phyloP scores from a whole-genome alignment of 2,888 invertebrate species.

The Drosophila fungiperda region DNA sequence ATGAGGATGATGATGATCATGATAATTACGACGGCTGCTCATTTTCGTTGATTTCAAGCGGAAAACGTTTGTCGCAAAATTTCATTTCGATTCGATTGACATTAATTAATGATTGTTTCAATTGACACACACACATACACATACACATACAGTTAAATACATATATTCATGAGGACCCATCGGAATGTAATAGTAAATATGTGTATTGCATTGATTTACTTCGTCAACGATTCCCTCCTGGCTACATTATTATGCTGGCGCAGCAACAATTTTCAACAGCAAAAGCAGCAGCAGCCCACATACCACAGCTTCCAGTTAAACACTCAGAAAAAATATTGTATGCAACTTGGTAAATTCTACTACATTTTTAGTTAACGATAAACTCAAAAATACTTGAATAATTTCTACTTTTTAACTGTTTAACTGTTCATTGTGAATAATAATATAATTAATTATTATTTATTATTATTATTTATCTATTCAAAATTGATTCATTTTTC shows the following conservation, averaged over 20 bases:
- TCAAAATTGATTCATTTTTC: neutral
- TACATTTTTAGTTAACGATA: neutral
- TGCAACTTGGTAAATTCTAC: neutral
- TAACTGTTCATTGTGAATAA: neutral
- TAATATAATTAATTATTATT: no score
- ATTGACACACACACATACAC: constrained; percentile 51
- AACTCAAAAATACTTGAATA: neutral
- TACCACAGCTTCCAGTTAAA: constrained; percentile 7
- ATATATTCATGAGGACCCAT: neutral
- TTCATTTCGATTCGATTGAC: constrained; percentile 78
- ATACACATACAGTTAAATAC: constrained; percentile 1
- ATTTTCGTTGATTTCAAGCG: constrained; percentile 75
- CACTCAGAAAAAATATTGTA: constrained; percentile 1
- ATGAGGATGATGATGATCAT: constrained; percentile 16
- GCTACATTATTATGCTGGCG: constrained; percentile 75
- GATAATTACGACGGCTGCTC: constrained; percentile 53
- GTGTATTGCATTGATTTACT: constrained; percentile 71
- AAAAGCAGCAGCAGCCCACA: constrained; percentile 45
- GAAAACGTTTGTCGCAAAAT: constrained; percentile 78
- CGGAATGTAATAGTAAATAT: constrained; percentile 30
- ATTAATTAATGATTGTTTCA: constrained; percentile 80
- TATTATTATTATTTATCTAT: neutral
- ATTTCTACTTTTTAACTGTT: neutral
- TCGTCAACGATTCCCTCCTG: constrained; percentile 63
- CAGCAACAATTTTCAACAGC: constrained; percentile 59